These are phyloP conservation scores for Ovis aries DNA, from an alignment of 2,113 vertebrate genomes.

Conservation along the genomic window DNA sequence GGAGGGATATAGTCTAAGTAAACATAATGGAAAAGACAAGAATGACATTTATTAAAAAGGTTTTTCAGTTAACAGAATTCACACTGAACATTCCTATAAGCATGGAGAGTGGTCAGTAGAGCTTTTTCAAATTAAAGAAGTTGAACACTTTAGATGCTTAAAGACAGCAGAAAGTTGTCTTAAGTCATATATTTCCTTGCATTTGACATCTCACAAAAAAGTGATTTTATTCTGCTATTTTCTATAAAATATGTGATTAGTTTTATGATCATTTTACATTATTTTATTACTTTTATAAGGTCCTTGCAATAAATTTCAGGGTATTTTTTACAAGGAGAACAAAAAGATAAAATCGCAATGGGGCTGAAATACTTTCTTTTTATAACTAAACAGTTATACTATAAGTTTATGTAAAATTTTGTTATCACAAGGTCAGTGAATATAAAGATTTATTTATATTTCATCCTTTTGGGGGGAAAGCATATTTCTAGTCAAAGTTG, in stretches of 20 bases:
- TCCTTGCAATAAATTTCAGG: conserved; percentile 70
- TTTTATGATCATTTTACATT: conserved; percentile 75
- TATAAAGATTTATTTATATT: background rate
- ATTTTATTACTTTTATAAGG: conserved; percentile 74
- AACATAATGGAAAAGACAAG: conserved; percentile 29
- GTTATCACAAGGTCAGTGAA: background rate
- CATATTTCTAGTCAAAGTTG: background rate
- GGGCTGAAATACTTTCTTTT: conserved; percentile 43
- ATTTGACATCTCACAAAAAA: conserved; percentile 63
- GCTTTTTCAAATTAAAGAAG: conserved; percentile 62
- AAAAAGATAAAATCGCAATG: conserved; percentile 48
- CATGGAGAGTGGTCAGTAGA: conserved; percentile 50
- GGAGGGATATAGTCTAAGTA: background rate
- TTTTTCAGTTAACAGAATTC: conserved; percentile 45
- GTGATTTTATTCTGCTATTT: conserved; percentile 74
- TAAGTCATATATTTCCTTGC: conserved; percentile 70
- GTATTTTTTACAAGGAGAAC: conserved; percentile 67
- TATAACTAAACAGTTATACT: conserved; percentile 4
- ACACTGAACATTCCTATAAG: conserved; percentile 29
- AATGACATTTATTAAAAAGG: background rate
- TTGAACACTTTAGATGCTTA: conserved; percentile 67
- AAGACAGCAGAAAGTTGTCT: conserved; percentile 65
- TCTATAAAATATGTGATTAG: conserved; percentile 77
- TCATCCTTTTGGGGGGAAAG: rapidly evolving
- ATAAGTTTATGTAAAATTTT: conserved; percentile 1